Percentiles rank a stretch among this genome's conserved stretches.
phyloP scores from a whole-genome alignment of 2,113 vertebrate species.

The Sapayoa aenigma region DNA sequence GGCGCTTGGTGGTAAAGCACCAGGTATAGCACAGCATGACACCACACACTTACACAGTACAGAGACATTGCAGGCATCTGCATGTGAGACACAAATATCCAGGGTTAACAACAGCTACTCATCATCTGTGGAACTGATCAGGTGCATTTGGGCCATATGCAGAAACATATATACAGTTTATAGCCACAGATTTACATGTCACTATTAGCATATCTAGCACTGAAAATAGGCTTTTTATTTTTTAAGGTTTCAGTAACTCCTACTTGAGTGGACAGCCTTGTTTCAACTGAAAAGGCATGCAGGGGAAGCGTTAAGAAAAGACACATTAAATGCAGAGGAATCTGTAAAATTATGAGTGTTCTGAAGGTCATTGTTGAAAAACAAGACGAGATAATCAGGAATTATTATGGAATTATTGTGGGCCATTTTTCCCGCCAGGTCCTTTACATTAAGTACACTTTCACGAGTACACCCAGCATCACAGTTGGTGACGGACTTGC shows the following conservation, averaged over 20 bases:
- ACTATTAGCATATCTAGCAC: background rate
- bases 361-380: background rate
- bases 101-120: background rate
- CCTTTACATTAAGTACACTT: background rate
- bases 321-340: background rate
- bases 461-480: background rate
- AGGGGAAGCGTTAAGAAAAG: background rate
- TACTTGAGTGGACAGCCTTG: background rate
- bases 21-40: background rate
- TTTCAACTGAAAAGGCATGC: background rate
- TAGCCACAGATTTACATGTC: background rate
- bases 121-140: background rate
- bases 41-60: background rate
- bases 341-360: background rate
- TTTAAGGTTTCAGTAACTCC: background rate
- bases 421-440: background rate
- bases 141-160: background rate
- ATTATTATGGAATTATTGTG: background rate
- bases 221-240: background rate
- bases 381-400: background rate
- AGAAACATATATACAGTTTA: background rate
- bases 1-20: background rate
- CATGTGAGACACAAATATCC: background rate
- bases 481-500: slow-evolving; percentile 17
- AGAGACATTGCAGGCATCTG: background rate